Evolutionary conservation across 1,140 invertebrate genomes (phyloP), one percentile per base, ranked within the genome.

Genomic region (Thalassaphorura encarpata): DNA sequence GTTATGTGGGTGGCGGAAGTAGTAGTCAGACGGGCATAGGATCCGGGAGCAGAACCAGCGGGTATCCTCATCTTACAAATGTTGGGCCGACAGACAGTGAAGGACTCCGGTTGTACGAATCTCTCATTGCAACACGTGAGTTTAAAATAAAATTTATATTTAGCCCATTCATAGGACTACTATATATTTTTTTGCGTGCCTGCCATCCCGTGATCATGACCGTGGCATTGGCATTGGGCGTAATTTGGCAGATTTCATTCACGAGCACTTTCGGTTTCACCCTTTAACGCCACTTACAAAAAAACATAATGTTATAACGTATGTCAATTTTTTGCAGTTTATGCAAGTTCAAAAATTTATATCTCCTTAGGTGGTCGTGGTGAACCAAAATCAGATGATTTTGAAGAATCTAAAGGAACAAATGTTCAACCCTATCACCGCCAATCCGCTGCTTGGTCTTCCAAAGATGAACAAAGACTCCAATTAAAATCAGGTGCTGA

Each of bases 401-500:
- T 27, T 41, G 42, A 21, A n/a, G 33, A 49, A 3, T 26, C 49
- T 18, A 29, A 56, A n/a, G 23, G 21, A 43, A 15, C 24, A 23
- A 42, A 60, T 36, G 28, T 51, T 6, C 26, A 45, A 16, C 56
- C 60, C 2, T 50, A 65, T 40, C 63, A 65, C 26, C 36, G 60
- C 8, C 28, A 26, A 4, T 65, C 63, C 19, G 63, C 63, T n/a
- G 63, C 63, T 24, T 65, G 63, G 63, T 41, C 54, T 18, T 59
- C 61, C 18, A 52, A 31, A n/a, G 28, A 26, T 33, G 48, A 39
- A 52, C n/a, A 26, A 23, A 29, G 59, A 49, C 19, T 62, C 4
- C 50, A 62, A 48, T 21, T 65, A 16, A 65, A 60, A 62, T 65
- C 63, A 51, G 63, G 63, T 31, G 63, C 60, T 36, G 33, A n/a